Percentiles rank a stretch among this genome's conserved stretches.
phyloP scores from a whole-genome alignment of 2,888 invertebrate species.

The Lysandra bellargus region DNA sequence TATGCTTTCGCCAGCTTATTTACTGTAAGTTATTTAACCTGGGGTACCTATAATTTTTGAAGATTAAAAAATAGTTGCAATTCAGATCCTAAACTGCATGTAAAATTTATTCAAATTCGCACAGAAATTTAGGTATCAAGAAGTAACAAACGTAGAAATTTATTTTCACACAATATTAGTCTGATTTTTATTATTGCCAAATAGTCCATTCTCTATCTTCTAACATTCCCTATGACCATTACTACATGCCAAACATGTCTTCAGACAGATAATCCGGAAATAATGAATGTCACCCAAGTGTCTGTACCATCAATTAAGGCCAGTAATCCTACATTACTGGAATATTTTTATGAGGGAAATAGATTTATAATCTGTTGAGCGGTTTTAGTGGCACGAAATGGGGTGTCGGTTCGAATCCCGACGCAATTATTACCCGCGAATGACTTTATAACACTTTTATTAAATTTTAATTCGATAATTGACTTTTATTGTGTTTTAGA shows the following conservation, averaged over 20 bases:
- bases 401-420: constrained; percentile 39
- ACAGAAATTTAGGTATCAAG: background rate
- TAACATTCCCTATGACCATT: background rate
- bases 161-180: background rate
- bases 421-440: constrained; percentile 36
- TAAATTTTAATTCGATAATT: constrained; percentile 31
- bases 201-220: background rate
- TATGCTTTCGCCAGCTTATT: background rate
- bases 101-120: too few species aligned
- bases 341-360: constrained; percentile 64
- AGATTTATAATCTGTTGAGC: constrained; percentile 64
- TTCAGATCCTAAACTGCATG: background rate
- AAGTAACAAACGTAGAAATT: background rate
- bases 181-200: background rate
- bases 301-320: constrained; percentile 24
- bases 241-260: constrained; percentile 3
- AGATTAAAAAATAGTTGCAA: background rate
- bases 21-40: background rate
- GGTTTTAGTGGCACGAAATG: constrained; percentile 60
- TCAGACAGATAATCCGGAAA: constrained; percentile 13
- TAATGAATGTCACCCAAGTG: constrained; percentile 11
- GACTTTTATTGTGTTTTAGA: constrained; percentile 18
- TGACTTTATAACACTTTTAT: constrained; percentile 26
- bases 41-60: background rate
- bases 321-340: constrained; percentile 32